Evolutionary conservation across 2,113 vertebrate genomes (phyloP).

Genomic region (Paratilapia polleni): DNA sequence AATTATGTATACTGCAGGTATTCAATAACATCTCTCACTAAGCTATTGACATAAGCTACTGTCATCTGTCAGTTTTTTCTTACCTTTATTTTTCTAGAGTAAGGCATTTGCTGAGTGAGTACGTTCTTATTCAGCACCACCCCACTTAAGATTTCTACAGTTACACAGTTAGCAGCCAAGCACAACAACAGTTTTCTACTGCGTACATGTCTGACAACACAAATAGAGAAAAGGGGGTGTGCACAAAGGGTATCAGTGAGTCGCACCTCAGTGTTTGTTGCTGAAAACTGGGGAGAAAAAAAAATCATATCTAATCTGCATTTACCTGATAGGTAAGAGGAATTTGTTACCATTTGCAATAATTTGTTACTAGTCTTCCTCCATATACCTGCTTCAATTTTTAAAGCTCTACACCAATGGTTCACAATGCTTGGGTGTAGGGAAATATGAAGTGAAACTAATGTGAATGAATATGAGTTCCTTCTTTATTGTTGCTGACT

Average conservation of each 20-base stretch:
- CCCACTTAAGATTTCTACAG: constrained; percentile 34
- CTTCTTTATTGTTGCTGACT: too few species aligned
- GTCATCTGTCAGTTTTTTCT: constrained; percentile 14
- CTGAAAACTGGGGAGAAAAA: too few species aligned
- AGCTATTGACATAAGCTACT: constrained; percentile 21
- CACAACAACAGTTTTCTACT: constrained; percentile 18
- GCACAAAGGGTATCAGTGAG: neutral
- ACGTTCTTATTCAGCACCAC: constrained; percentile 40
- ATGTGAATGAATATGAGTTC: too few species aligned
- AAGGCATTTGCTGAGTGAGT: constrained; percentile 30
- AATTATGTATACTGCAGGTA: constrained; percentile 22
- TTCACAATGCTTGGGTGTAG: too few species aligned
- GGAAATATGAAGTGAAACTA: too few species aligned
- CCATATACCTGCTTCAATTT: too few species aligned
- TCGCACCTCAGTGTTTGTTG: neutral
- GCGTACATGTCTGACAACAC: neutral
- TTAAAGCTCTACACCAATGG: too few species aligned
- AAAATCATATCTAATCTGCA: too few species aligned
- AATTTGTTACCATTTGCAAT: too few species aligned
- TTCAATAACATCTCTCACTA: constrained; percentile 17
- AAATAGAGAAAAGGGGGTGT: neutral
- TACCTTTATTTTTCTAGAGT: constrained; percentile 30
- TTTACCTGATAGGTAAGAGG: neutral
- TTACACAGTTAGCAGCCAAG: constrained; percentile 33
- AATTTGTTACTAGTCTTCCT: neutral